These are phyloP conservation scores for Neodiprion fabricii DNA, from an alignment of 1,140 invertebrate genomes.

Conservation along the genomic window DNA sequence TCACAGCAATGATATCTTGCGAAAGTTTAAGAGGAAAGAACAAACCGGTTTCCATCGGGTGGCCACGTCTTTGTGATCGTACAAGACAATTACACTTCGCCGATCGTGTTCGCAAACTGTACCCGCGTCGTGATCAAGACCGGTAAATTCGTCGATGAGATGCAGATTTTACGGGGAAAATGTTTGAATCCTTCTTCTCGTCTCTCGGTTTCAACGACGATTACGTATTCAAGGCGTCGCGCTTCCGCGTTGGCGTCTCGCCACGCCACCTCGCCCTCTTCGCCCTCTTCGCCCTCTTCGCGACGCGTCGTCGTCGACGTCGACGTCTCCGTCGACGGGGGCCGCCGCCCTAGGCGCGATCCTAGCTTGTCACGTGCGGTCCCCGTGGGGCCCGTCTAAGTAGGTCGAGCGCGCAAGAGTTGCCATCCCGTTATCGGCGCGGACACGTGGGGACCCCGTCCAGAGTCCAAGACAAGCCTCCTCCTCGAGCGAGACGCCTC, in stretches of 20 bases:
- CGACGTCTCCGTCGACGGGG: background rate
- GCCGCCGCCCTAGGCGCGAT: constrained; percentile 5
- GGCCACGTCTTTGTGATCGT: too few relatives aligned
- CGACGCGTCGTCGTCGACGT: background rate
- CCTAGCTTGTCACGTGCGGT: constrained; percentile 4
- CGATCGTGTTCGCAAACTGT: too few relatives aligned
- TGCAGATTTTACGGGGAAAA: too few relatives aligned
- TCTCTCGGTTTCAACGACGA: background rate
- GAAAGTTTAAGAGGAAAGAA: too few relatives aligned
- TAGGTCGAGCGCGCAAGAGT: constrained; percentile 6
- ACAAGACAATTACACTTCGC: too few relatives aligned
- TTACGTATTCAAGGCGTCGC: background rate
- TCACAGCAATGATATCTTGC: too few relatives aligned
- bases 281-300: background rate
- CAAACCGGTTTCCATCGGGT: too few relatives aligned
- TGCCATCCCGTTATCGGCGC: constrained; percentile 1
- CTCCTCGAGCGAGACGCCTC: background rate
- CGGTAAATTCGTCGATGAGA: too few relatives aligned
- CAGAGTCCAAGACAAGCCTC: background rate
- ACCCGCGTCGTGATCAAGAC: too few relatives aligned
- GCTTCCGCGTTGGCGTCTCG: constrained; percentile 6
- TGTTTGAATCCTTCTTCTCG: background rate
- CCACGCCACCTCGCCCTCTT: background rate
- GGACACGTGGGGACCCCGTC: constrained; percentile 3
- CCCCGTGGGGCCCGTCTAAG: background rate